phyloP scores from a whole-genome alignment of 2,888 invertebrate species.

The Tenthredo livida region DNA sequence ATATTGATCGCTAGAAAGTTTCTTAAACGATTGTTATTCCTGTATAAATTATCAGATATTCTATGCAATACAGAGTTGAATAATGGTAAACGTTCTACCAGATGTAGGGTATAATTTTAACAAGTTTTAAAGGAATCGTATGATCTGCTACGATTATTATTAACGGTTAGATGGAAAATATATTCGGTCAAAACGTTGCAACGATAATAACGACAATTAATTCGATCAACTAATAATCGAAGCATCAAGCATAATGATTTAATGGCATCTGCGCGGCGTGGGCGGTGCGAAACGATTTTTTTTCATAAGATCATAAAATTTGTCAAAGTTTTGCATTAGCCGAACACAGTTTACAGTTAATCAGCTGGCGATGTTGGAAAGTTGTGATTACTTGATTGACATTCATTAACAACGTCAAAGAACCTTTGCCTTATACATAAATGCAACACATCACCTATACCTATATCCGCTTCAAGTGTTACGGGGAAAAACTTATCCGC shows the following conservation, averaged over 20 bases:
- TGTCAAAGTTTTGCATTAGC: conserved; percentile 57
- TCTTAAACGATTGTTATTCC: conserved; percentile 8
- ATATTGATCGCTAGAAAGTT: conserved; percentile 6
- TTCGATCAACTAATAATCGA: background rate
- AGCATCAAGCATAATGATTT: background rate
- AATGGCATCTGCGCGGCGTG: background rate
- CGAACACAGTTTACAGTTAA: background rate
- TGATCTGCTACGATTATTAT: background rate
- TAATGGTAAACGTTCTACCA: background rate
- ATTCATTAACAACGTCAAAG: conserved; percentile 66
- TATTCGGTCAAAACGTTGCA: background rate
- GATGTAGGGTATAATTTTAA: background rate
- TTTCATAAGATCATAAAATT: conserved; percentile 9
- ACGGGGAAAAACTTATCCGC: conserved; percentile 22
- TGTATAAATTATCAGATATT: background rate
- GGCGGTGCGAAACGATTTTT: background rate
- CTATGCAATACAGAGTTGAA: background rate
- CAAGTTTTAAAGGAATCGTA: background rate
- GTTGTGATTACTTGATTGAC: conserved; percentile 70
- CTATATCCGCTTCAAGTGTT: background rate
- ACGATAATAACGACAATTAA: background rate
- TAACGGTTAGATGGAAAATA: background rate
- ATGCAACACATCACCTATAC: conserved; percentile 58
- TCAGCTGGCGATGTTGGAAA: conserved; percentile 56
- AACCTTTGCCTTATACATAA: conserved; percentile 65